phyloP scores from a whole-genome alignment of 2,113 vertebrate species.

The Perca flavescens region DNA sequence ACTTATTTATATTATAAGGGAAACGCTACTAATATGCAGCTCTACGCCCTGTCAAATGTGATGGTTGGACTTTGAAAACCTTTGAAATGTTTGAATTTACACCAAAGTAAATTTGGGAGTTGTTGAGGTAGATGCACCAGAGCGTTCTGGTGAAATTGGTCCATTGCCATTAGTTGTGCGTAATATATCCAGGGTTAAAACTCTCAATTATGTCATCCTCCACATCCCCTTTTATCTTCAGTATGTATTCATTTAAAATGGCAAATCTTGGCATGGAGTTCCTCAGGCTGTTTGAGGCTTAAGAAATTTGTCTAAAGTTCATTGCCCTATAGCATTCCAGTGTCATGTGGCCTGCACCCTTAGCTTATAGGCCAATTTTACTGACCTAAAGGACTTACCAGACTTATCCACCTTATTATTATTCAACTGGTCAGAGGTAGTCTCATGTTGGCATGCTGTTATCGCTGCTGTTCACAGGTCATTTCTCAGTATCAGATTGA shows the following conservation, averaged over 20 bases:
- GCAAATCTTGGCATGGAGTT: constrained; percentile 8
- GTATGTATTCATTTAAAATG: constrained; percentile 24
- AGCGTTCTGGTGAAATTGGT: background rate
- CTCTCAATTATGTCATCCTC: background rate
- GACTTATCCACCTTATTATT: constrained; percentile 9
- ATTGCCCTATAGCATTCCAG: constrained; percentile 53
- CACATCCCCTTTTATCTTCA: background rate
- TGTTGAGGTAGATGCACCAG: background rate
- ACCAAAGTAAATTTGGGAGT: background rate
- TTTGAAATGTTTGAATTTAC: constrained; percentile 9
- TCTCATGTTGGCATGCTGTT: background rate
- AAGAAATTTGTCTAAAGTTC: constrained; percentile 33
- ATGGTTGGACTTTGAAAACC: background rate
- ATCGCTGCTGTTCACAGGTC: background rate
- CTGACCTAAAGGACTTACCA: constrained; percentile 33
- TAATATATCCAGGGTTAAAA: background rate
- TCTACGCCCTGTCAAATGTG: background rate
- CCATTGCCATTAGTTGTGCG: background rate
- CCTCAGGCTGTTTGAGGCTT: constrained; percentile 25
- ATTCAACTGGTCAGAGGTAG: no score
- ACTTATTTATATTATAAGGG: background rate
- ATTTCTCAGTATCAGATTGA: background rate
- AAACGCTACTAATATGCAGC: background rate
- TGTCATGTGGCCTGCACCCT: constrained; percentile 58
- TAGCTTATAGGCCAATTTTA: constrained; percentile 12